Evolutionary conservation across 2,888 invertebrate genomes (phyloP), one percentile per base, ranked within the genome.

Genomic region (Xylocampa areola): DNA sequence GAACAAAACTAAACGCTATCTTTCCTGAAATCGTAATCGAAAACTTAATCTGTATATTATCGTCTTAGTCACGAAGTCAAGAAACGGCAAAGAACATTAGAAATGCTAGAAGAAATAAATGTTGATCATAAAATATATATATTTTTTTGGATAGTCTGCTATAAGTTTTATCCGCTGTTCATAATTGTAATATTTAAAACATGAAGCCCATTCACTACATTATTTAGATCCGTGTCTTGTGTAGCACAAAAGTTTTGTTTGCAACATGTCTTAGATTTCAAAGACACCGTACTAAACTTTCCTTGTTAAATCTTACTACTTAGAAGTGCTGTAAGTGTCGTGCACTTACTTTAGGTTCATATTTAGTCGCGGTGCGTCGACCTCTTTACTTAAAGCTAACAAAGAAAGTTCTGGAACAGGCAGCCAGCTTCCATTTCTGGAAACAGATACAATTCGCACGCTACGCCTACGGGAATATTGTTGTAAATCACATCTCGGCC

Each of bases 361-460:
- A 71, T 75, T 76, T 57, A 55, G 58, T 70, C 52, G 16, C 55
- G 61, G 80, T 74, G 63, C 72, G 55, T 76, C 67, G 74, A 77
- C 73, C 73, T 68, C 65, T 51, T 69, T 65, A 53, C 64, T 63
- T 61, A 58, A 50, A 63, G 61, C 73, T 72, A 77, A 84, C 83
- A 82, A 86, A 85, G 81, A 83, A 85, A 81, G 76, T 80, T 82
- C 82, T 85, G 83, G 77, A 85, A 82, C 78, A 80, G 80, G 82
- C 78, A 80, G 80, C 79, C 81, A 72, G 79, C 77, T 83, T 85
- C 86, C 88, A 86, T 88, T 88, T 87, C 86, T 88, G 86, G 85
- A 87, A 85, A 79, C 77, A 76, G 77, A 84, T 81, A 81, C 80
- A 80, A 81, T 81, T 82, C 76, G 74, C 79, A 78, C 73, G 73